Percentiles rank a stretch among this genome's conserved stretches.
These are phyloP conservation scores for Phoenoteleia sp. DNA, from an alignment of 2,888 invertebrate species.

Conservation along the genomic window DNA sequence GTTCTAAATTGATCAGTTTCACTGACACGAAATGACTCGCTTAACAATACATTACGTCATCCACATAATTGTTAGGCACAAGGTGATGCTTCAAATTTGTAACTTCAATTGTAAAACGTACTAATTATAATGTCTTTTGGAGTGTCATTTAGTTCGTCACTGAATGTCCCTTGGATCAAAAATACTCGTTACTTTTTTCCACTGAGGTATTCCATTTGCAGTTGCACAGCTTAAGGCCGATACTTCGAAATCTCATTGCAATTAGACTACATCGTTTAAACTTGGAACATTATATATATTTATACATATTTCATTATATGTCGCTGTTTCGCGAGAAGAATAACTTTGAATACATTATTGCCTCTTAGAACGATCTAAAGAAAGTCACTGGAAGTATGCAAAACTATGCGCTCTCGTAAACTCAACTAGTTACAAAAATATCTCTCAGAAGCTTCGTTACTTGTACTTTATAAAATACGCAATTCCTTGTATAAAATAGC, in stretches of 20 bases:
- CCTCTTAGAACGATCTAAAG: neutral
- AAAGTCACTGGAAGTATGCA: neutral
- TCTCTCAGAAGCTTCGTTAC: neutral
- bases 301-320: too few species aligned
- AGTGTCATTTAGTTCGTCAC: too few species aligned
- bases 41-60: constrained; percentile 33
- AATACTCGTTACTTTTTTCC: neutral
- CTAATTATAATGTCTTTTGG: too few species aligned
- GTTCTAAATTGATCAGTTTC: constrained; percentile 40
- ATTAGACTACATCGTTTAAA: constrained; percentile 24
- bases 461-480: neutral
- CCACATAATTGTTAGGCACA: constrained; percentile 51
- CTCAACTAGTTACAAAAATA: neutral
- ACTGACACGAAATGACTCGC: constrained; percentile 35
- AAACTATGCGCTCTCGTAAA: neutral
- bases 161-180: too few species aligned
- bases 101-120: neutral
- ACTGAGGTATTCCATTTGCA: constrained; percentile 26
- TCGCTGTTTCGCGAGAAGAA: too few species aligned
- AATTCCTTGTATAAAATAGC: neutral
- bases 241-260: constrained; percentile 10
- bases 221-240: constrained; percentile 14
- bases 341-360: neutral
- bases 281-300: neutral
- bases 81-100: constrained; percentile 42